These are phyloP conservation scores for Chamaea fasciata DNA, from an alignment of 2,113 vertebrate species.

Conservation along the genomic window DNA sequence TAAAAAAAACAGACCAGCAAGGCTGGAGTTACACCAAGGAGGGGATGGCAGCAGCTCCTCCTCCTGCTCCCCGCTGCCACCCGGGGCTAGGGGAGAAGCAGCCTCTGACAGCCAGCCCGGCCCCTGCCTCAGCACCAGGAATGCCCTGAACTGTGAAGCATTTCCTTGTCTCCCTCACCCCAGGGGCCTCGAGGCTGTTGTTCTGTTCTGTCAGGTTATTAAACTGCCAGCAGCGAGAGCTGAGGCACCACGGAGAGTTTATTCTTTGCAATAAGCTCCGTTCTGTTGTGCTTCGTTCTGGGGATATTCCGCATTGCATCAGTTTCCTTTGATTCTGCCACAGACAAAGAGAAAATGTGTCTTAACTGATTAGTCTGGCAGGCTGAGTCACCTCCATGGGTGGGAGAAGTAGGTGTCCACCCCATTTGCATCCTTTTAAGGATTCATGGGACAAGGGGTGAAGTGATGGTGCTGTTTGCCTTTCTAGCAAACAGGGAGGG, in stretches of 20 bases:
- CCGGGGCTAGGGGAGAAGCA: rapidly evolving
- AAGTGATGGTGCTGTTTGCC: neutral
- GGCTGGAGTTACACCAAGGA: neutral
- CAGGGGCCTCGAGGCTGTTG: neutral
- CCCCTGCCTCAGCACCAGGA: neutral
- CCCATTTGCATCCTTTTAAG: neutral
- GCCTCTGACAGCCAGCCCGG: neutral
- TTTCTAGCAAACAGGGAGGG: neutral
- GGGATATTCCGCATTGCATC: neutral
- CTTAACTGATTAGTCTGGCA: neutral
- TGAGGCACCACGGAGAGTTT: neutral
- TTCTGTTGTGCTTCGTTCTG: neutral
- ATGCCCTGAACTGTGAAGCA: neutral
- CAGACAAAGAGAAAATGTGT: neutral
- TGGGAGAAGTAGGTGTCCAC: neutral
- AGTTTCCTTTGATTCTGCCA: neutral
- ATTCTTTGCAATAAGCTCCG: neutral
- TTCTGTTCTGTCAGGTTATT: neutral
- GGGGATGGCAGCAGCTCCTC: neutral
- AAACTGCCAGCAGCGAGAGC: neutral
- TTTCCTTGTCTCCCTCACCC: neutral
- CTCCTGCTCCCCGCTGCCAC: neutral
- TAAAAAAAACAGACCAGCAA: neutral
- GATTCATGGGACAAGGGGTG: neutral
- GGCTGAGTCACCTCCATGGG: neutral